Percentiles rank a stretch among this genome's conserved stretches.
These are phyloP conservation scores for Pteria penguin DNA, from an alignment of 2,888 invertebrate genomes.

Conservation along the genomic window DNA sequence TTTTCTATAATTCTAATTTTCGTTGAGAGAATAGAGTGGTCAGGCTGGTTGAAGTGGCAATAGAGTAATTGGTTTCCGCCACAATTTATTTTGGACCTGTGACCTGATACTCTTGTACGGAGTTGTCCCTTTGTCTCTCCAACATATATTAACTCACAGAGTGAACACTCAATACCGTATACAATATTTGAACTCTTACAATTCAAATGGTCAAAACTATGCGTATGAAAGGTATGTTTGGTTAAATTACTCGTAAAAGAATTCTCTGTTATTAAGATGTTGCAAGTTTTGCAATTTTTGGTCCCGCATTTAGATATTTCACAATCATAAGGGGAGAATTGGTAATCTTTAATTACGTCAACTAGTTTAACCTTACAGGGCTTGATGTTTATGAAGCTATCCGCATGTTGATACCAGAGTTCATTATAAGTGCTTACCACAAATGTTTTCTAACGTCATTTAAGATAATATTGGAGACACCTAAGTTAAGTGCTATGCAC, in stretches of 20 bases:
- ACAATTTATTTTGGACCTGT: background rate
- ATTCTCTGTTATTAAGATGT: background rate
- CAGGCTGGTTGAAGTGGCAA: background rate
- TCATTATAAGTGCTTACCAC: background rate
- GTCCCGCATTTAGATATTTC: background rate
- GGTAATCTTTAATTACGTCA: background rate
- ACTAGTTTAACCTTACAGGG: background rate
- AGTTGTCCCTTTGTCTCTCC: background rate
- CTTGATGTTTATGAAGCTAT: background rate
- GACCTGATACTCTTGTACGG: background rate
- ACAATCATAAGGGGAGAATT: background rate
- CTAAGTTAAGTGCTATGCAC: too few relatives aligned
- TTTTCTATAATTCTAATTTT: background rate
- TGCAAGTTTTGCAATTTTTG: background rate
- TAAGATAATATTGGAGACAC: background rate
- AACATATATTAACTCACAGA: background rate
- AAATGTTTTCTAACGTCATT: background rate
- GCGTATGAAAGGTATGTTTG: background rate
- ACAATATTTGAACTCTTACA: background rate
- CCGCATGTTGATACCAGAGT: background rate
- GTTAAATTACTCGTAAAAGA: background rate
- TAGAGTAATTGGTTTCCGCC: background rate
- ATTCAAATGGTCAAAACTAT: background rate
- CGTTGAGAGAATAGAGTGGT: background rate
- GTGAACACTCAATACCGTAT: background rate